Base-by-base conservation (phyloP, 2,113 vertebrate genomes). In the Orcinus orca region DNA sequence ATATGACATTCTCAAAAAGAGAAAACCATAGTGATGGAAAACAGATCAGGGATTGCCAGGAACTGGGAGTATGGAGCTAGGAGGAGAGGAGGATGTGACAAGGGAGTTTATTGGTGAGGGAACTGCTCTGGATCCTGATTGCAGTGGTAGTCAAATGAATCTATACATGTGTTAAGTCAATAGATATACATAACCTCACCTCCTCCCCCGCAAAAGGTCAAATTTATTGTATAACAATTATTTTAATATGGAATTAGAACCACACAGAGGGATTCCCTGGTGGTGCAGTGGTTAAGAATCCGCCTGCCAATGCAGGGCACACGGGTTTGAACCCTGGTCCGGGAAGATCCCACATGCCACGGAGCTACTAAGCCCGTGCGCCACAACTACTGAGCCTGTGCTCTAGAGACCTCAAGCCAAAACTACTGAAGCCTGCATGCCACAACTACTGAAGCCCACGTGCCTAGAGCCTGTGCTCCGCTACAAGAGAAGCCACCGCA, bases 241-340 rank as follows among this genome's bases (percentile, higher is more conserved):
- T 85, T 70, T 68, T 67, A 38, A 82, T 96, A 15, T 67, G 38
- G 76, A 92, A 85, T n/a, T 53, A 95, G 96, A 93, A 38, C 8
- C 44, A 62, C 38, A 93, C 31, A 79, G 41, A 33, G 53, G 53
- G 53, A 53, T 53, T 17, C 53, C 53, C 53, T 53, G 15, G 53
- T 53, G 53, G 53, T 17, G 53, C 53, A 53, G 15, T 53, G 53
- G 5, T 53, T 53, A 53, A 53, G 53, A 53, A 53, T 53, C 53
- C 15, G 5, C 15, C 15, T 6, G 5, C 53, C 53, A 53, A 53
- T 53, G 53, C 53, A 53, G 53, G 53, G 53, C 15, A 53, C 53
- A 53, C 15, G 1, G 53, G 53, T 17, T 53, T 53, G 53, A 53
- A 15, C 53, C 15, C 53, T 53, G 15, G 53, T 53, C 53, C 15